These are phyloP conservation scores for Ptychadena robeensis DNA, from an alignment of 2,797 vertebrate species.

Conservation along the genomic window DNA sequence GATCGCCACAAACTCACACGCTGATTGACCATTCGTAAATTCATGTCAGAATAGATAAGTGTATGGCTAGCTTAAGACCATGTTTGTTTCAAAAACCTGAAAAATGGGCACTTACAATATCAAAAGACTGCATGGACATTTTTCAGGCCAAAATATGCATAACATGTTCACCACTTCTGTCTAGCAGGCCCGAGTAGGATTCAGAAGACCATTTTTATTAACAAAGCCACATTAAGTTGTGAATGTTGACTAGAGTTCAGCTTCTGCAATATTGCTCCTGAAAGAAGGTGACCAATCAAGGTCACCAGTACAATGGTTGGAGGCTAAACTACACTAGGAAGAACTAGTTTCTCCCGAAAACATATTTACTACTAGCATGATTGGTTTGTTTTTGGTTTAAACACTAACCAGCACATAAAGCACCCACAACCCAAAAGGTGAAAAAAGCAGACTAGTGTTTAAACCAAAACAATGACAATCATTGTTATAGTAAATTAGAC, in stretches of 20 bases:
- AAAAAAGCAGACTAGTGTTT: neutral
- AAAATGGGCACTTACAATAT: too few species aligned
- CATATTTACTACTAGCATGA: conserved; percentile 8
- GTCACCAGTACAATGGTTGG: neutral
- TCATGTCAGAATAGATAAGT: too few species aligned
- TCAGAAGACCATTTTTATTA: too few species aligned
- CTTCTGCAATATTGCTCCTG: neutral
- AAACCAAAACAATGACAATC: neutral
- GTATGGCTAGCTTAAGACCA: too few species aligned
- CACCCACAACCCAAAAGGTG: neutral
- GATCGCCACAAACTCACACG: too few species aligned
- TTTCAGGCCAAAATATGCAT: too few species aligned
- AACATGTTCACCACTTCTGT: too few species aligned
- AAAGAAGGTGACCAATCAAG: neutral
- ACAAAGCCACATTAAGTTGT: too few species aligned
- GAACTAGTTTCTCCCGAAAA: neutral
- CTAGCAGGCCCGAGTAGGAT: too few species aligned
- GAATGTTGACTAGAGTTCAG: neutral
- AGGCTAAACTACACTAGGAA: conserved; percentile 5
- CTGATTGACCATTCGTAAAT: too few species aligned
- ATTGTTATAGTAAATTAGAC: neutral
- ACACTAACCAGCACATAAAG: neutral
- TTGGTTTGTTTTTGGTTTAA: conserved; percentile 15
- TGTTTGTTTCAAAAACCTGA: too few species aligned
- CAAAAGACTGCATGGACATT: too few species aligned